These are phyloP conservation scores for Drosophila meridiana DNA, from an alignment of 2,888 invertebrate species.

Conservation along the genomic window DNA sequence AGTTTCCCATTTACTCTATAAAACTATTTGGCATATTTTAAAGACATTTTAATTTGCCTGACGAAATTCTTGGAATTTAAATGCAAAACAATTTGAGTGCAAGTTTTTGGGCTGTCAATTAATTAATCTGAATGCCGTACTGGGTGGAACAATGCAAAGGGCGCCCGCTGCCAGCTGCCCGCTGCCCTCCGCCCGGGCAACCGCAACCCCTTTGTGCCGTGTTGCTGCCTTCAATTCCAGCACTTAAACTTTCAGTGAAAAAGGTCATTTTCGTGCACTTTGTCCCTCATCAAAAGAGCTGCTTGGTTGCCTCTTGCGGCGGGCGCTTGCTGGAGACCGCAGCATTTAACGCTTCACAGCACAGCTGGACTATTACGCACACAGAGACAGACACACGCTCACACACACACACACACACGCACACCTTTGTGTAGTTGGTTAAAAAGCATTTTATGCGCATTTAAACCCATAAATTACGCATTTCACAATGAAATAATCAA, in stretches of 20 bases:
- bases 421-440: conserved; percentile 64
- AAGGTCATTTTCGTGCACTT: conserved; percentile 53
- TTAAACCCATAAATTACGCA: conserved; percentile 70
- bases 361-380: conserved; percentile 26
- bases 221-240: conserved; percentile 36
- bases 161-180: neutral
- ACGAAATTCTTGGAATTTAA: conserved; percentile 1
- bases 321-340: conserved; percentile 55
- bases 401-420: neutral
- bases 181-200: neutral
- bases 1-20: neutral
- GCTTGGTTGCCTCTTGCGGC: conserved; percentile 38
- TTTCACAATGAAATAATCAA: conserved; percentile 38
- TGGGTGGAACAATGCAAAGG: conserved; percentile 7
- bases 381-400: conserved; percentile 6
- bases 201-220: conserved; percentile 8
- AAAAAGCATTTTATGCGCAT: conserved; percentile 74
- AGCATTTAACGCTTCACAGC: conserved; percentile 64
- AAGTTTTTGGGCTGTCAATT: conserved; percentile 51
- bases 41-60: neutral
- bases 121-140: conserved; percentile 27
- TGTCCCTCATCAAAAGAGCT: conserved; percentile 67
- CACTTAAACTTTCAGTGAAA: conserved; percentile 48
- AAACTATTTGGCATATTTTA: neutral
- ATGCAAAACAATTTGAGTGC: conserved; percentile 6